Percentiles rank a stretch among this genome's conserved stretches.
These are phyloP conservation scores for Ranitomeya imitator DNA, from an alignment of 2,113 vertebrate species.

Conservation along the genomic window DNA sequence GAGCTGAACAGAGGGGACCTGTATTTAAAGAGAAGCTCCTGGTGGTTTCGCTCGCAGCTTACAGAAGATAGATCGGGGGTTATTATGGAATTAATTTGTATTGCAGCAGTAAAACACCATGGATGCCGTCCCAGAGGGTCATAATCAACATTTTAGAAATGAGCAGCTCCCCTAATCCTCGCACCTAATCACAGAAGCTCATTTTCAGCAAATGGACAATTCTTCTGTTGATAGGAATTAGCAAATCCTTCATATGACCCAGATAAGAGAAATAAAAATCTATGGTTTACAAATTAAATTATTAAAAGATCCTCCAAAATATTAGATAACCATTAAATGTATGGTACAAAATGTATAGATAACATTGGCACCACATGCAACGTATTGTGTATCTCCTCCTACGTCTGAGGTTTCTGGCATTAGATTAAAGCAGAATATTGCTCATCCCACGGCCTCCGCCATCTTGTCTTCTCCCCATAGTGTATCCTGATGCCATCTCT, in stretches of 20 bases:
- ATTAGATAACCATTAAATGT: too few relatives aligned
- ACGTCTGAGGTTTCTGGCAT: too few relatives aligned
- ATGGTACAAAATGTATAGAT: too few relatives aligned
- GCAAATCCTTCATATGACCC: background rate
- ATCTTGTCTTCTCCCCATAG: too few relatives aligned
- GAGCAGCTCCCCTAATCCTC: conserved; percentile 33
- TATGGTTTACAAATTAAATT: background rate
- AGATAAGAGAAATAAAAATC: background rate
- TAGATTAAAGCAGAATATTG: too few relatives aligned
- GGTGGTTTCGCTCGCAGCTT: background rate
- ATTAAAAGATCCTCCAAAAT: too few relatives aligned
- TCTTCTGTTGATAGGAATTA: background rate
- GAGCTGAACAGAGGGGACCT: conserved; percentile 17
- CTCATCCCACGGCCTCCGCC: too few relatives aligned
- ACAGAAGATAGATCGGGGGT: background rate
- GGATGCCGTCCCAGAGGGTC: conserved; percentile 29
- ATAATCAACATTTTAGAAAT: conserved; percentile 36
- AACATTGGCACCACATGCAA: too few relatives aligned
- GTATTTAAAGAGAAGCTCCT: conserved; percentile 48
- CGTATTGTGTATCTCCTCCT: too few relatives aligned
- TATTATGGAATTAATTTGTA: conserved; percentile 46
- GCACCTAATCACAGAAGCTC: conserved; percentile 1
- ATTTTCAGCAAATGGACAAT: conserved; percentile 11
- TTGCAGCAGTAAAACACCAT: conserved; percentile 25
- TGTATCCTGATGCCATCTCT: too few relatives aligned